Base-by-base conservation (phyloP, 2,113 vertebrate species). In the Vicugna pacos region DNA sequence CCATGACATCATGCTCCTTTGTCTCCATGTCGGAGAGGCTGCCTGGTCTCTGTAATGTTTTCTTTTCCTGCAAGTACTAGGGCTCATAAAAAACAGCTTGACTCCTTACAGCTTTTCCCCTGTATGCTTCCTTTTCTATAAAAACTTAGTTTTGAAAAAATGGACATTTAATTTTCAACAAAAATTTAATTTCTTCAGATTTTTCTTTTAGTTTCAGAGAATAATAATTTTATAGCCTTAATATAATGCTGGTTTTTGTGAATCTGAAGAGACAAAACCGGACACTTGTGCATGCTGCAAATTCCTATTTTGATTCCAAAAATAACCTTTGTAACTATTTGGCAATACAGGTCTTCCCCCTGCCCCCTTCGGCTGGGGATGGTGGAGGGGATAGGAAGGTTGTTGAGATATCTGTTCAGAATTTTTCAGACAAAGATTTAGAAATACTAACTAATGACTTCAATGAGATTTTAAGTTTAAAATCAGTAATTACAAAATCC, bases 161-260 rank as follows among this genome's bases (percentile, higher is more conserved):
- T 20, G 81, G 69, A 80, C 52, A 93, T 62, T 54, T 88, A 17
- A 96, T 65, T 98, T 95, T 54, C 80, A 50, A 48, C 82, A 87
- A 77, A 96, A 76, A 77, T n/a, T 97, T 95, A 38, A 52, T 17
- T 97, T 85, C 20, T 2, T 35, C 3, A 28, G 24, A 8, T 50
- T 85, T 75, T 96, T 60, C 28, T 80, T 97, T 96, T 92, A 4
- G n/a, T 84, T 90, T 93, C 30, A 85, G 70, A 95, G 35, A 93
- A 92, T 17, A 93, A 56, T 62, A 65, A 69, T 6, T 92, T 48
- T 91, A 56, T 75, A 70, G 1, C 67, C 52, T 95, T 91, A 62
- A 5, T 96, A 69, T 48, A 46, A 4, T 89, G 46, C n/a, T 82
- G 52, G 30, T 56, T 83, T 97, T 82, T 50, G 20, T 48, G 93